Conservation (phyloP, 2,797 vertebrate genomes). For the Iguana delicatissima region DNA sequence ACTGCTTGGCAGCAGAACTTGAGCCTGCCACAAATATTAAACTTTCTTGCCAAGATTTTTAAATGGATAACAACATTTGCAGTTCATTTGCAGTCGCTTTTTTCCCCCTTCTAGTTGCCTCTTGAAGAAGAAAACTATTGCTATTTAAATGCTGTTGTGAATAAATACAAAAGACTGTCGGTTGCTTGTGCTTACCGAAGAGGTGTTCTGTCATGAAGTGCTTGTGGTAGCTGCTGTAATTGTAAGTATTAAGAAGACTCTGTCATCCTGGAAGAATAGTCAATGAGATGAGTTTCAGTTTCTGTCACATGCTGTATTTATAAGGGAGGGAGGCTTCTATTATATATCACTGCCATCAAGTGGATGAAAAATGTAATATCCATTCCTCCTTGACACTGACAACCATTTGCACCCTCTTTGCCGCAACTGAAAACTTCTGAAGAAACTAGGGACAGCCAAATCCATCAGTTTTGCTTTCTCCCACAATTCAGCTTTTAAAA, state of each 20-base stretch:
- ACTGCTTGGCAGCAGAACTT: neutral
- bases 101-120: slow-evolving; percentile 40
- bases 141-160: slow-evolving; percentile 21
- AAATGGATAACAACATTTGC: slow-evolving; percentile 1
- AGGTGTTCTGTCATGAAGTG: slow-evolving; percentile 8
- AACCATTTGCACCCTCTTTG: slow-evolving; percentile 19
- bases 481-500: too few relatives aligned
- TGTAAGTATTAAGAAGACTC: slow-evolving; percentile 38
- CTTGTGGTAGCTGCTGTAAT: slow-evolving; percentile 22
- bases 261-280: slow-evolving; percentile 13
- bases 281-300: slow-evolving; percentile 13
- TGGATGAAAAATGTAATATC: slow-evolving; percentile 43
- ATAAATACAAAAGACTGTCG: slow-evolving; percentile 40
- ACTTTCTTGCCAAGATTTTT: slow-evolving; percentile 10
- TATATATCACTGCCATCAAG: slow-evolving; percentile 62
- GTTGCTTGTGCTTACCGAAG: neutral
- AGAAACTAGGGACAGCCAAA: neutral
- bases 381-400: slow-evolving; percentile 20
- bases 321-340: slow-evolving; percentile 8
- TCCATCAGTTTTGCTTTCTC: neutral
- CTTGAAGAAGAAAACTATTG: slow-evolving; percentile 46
- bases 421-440: neutral
- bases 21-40: neutral
- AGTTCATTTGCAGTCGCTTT: neutral
- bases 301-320: slow-evolving; percentile 19